Conservation (phyloP, 2,113 vertebrate species). For the Microcebus ravelobensis region DNA sequence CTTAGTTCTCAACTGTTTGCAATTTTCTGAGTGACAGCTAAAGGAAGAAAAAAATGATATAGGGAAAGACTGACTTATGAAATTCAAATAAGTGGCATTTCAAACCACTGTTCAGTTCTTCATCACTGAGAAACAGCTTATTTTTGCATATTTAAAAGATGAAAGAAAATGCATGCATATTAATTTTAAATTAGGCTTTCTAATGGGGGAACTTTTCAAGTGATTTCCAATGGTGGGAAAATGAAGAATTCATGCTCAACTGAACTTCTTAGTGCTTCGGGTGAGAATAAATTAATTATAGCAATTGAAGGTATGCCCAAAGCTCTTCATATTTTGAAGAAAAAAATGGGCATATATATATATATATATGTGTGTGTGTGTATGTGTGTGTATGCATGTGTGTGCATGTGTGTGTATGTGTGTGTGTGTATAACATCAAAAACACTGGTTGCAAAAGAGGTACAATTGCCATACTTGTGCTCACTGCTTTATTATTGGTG, state of each 20-base stretch:
- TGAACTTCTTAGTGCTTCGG: slow-evolving; percentile 30
- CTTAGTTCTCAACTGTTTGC: slow-evolving; percentile 38
- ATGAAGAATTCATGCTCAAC: slow-evolving; percentile 53
- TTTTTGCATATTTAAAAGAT: slow-evolving; percentile 81
- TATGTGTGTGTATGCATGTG: background rate
- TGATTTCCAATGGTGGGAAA: slow-evolving; percentile 54
- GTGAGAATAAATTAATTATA: slow-evolving; percentile 31
- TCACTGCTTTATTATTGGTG: background rate
- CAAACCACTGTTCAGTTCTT: slow-evolving; percentile 78
- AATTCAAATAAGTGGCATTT: slow-evolving; percentile 83
- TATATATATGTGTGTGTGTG: too few species aligned
- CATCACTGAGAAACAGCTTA: slow-evolving; percentile 79
- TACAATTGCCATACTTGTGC: background rate
- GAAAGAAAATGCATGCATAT: slow-evolving; percentile 83
- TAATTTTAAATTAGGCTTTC: slow-evolving; percentile 78
- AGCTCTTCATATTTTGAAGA: background rate
- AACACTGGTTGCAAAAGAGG: background rate
- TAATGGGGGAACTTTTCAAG: slow-evolving; percentile 63
- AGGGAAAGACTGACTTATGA: slow-evolving; percentile 72
- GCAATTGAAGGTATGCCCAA: background rate
- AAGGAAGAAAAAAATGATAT: slow-evolving; percentile 39
- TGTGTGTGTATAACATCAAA: background rate
- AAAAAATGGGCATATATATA: background rate
- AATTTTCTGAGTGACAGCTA: slow-evolving; percentile 77
- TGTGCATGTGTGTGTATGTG: background rate